Evolutionary conservation across 2,888 invertebrate species (phyloP), one percentile per base, ranked within the genome.

Genomic region (Drosophila nr. perissopoda): DNA sequence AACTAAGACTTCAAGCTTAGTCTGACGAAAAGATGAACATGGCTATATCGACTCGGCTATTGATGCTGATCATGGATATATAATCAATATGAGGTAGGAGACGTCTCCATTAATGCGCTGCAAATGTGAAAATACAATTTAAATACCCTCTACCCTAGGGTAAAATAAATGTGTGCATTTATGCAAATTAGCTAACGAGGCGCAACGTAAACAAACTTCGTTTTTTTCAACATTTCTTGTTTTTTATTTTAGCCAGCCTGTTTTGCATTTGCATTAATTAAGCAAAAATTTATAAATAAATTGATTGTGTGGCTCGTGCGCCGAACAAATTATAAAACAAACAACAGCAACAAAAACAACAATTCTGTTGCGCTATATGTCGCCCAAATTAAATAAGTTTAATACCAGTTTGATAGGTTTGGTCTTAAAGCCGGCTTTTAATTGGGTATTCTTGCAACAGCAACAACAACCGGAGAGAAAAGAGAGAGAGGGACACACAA

Each of bases 261-360:
- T 45, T 62, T 62, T 66, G 58, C 59, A 69, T 87, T 87, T 89
- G 89, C 82, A 89, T 85, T 89, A 87, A 85, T 85, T 85, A 89
- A 82, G 90, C 78, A 53, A 73, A 59, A 81, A 49, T 67, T 68
- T 89, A 80, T 69, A 87, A 87, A 89, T 89, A 85, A 82, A 85
- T 87, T 70, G 74, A 76, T 81, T 83, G 69, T 73, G 73, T 51
- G 63, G 87, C 78, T 73, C 83, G 71, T 87, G 86, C 62, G 68
- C 18, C 18, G 38, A 60, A 36, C 49, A 60, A 58, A 45, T 45
- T 58, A 25, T 25, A 48, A 58, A 27, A 31, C 34, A 59, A 57
- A 33, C 42, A 57, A 42, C 5, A 56, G 51, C 40, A 60, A 38
- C 36, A n/a, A 49, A n/a, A 64, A 51, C n/a, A 56, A 29, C 21